Conservation (phyloP, 1,140 invertebrate genomes). For the Temnothorax curvispinosus region DNA sequence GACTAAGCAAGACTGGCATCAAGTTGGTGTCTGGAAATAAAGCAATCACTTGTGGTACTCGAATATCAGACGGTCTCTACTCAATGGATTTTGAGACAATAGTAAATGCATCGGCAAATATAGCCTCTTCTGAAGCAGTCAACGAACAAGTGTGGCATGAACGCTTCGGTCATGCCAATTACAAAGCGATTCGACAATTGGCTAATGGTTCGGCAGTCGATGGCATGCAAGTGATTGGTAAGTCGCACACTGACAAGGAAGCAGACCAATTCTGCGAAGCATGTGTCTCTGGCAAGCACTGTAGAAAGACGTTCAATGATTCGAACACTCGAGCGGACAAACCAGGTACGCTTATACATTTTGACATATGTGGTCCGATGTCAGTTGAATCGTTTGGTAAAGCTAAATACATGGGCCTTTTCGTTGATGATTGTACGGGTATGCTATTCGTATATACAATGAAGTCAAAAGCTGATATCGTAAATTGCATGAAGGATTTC, state of each 20-base stretch:
- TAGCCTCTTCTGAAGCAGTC: no score
- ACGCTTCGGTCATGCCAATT: no score
- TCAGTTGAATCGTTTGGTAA: no score
- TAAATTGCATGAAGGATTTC: no score
- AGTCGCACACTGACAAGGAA: background rate
- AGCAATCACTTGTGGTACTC: background rate
- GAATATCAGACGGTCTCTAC: background rate
- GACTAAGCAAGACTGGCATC: background rate
- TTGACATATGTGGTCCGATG: no score
- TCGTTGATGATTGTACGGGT: no score
- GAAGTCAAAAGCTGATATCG: no score
- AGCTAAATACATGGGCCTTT: no score
- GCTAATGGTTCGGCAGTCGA: constrained; percentile 13
- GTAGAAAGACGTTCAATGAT: background rate
- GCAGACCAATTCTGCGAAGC: constrained; percentile 4
- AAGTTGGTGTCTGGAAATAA: background rate
- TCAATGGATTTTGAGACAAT: background rate
- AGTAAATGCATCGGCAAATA: no score
- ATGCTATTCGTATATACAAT: no score
- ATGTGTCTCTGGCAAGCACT: constrained; percentile 25
- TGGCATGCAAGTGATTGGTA: background rate
- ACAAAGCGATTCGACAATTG: no score
- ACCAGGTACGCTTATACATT: background rate
- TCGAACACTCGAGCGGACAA: background rate
- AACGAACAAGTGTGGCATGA: no score